Percentiles rank a stretch among this genome's conserved stretches.
phyloP scores from a whole-genome alignment of 2,888 invertebrate species.

The Sthenelais limicola region DNA sequence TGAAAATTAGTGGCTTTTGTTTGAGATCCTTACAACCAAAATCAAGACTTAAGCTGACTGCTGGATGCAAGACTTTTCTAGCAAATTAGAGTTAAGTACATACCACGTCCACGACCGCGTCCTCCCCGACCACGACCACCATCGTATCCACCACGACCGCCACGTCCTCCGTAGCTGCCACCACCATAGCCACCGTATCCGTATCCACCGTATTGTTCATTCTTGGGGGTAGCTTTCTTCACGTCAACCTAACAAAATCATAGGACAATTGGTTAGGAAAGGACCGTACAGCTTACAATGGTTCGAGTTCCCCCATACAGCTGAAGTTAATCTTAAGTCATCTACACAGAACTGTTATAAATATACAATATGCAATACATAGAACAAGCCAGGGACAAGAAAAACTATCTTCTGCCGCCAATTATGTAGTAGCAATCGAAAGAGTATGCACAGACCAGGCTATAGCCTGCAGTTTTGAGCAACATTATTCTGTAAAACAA shows the following conservation, averaged over 20 bases:
- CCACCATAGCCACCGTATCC: conserved; percentile 59
- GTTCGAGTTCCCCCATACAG: too few relatives aligned
- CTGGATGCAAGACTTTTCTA: too few relatives aligned
- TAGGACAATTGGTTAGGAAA: too few relatives aligned
- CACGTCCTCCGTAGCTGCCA: conserved; percentile 74
- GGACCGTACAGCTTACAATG: too few relatives aligned
- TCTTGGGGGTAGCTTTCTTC: conserved; percentile 88
- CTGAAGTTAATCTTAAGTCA: conserved; percentile 30
- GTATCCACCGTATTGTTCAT: conserved; percentile 47
- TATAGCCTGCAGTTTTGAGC: conserved; percentile 24
- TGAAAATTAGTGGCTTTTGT: too few relatives aligned
- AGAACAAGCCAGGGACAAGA: conserved; percentile 32
- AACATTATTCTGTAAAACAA: conserved; percentile 38
- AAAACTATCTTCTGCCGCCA: conserved; percentile 32
- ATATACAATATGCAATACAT: conserved; percentile 23
- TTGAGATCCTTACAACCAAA: too few relatives aligned
- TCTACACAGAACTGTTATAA: conserved; percentile 28
- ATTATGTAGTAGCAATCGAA: conserved; percentile 22
- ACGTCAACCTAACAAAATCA: conserved; percentile 80
- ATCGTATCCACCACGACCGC: conserved; percentile 61
- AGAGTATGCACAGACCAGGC: conserved; percentile 39
- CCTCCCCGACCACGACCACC: conserved; percentile 68
- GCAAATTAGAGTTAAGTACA: too few relatives aligned
- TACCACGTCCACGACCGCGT: conserved; percentile 58
- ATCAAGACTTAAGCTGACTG: too few relatives aligned